phyloP scores from a whole-genome alignment of 2,888 invertebrate genomes.

The Agrotis clavis region DNA sequence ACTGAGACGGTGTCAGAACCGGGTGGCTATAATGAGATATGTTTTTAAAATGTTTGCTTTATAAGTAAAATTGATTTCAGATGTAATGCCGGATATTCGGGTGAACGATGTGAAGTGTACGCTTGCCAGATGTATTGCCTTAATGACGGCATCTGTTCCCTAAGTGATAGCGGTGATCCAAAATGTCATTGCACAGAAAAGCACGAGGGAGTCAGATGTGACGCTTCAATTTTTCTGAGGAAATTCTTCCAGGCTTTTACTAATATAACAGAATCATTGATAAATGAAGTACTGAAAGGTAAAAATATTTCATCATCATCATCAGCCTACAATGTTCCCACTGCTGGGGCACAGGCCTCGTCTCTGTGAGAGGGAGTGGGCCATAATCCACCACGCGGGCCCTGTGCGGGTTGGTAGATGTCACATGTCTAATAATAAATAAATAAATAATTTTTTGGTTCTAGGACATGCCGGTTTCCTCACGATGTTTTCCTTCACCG shows the following conservation, averaged over 20 bases:
- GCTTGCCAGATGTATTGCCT: neutral
- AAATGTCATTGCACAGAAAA: neutral
- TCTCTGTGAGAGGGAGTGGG: too few species aligned
- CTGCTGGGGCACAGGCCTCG: too few species aligned
- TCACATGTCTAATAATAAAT: too few species aligned
- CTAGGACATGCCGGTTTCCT: too few species aligned
- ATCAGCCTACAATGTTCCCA: too few species aligned
- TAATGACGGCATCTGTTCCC: neutral
- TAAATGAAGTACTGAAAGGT: neutral
- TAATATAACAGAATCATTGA: neutral
- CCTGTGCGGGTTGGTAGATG: too few species aligned
- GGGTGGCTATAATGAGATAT: too few species aligned
- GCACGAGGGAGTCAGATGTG: neutral
- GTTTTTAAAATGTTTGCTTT: too few species aligned
- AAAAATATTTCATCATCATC: neutral
- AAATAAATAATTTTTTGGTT: too few species aligned
- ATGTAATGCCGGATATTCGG: conserved; percentile 6
- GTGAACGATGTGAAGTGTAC: neutral
- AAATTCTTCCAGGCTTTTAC: neutral
- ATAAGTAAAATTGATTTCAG: neutral
- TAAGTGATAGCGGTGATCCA: neutral
- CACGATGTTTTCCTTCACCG: too few species aligned
- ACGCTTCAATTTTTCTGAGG: neutral
- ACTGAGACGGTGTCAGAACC: too few species aligned
- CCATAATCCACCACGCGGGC: too few species aligned